Evolutionary conservation across 64 coral and sea anemone species (phyloP).

Genomic region (Stichodactyla helianthus): DNA sequence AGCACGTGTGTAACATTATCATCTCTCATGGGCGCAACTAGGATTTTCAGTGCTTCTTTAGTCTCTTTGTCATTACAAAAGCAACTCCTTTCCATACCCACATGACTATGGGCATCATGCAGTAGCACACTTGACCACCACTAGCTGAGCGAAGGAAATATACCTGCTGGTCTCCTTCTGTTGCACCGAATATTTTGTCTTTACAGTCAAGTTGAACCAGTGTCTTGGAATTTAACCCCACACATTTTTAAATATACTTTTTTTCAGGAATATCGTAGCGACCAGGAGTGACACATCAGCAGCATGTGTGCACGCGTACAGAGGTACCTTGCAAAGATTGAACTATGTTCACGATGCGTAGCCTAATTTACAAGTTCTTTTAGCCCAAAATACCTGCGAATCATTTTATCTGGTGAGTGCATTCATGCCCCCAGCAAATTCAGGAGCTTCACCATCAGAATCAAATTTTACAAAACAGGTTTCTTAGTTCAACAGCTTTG

Average conservation of each 20-base stretch:
- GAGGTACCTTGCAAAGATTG: constrained; percentile 4
- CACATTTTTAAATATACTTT: background rate
- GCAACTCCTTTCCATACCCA: background rate
- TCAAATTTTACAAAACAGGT: background rate
- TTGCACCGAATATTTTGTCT: background rate
- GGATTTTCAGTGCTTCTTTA: background rate
- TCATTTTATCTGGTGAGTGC: background rate
- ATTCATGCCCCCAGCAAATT: constrained; percentile 5
- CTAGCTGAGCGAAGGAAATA: background rate
- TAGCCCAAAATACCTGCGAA: background rate
- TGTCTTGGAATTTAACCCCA: background rate
- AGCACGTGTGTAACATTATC: background rate
- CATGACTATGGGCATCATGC: background rate
- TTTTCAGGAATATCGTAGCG: background rate
- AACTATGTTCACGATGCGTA: background rate
- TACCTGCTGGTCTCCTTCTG: background rate
- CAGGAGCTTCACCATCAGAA: background rate
- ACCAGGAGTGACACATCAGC: background rate
- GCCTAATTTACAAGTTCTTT: background rate
- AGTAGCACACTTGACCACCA: background rate
- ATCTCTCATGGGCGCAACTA: background rate
- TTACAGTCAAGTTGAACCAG: background rate
- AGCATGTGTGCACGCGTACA: background rate
- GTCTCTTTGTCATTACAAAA: background rate
- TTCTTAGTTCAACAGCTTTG: background rate